phyloP scores from a whole-genome alignment of 2,797 vertebrate species.

The Gouania willdenowi region DNA sequence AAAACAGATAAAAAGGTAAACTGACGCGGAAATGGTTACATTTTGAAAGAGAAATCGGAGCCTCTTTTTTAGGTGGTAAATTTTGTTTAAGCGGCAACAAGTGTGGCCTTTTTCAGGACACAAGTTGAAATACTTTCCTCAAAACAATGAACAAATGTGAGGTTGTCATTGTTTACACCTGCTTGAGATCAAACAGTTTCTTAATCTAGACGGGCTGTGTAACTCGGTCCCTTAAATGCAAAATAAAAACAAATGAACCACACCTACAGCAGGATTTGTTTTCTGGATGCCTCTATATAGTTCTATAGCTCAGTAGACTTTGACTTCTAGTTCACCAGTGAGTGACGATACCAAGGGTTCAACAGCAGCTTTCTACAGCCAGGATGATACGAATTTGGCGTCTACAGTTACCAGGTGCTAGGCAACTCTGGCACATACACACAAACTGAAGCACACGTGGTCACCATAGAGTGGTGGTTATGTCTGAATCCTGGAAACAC shows the following conservation, averaged over 20 bases:
- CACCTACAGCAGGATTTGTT: conserved; percentile 1
- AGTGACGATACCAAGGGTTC: conserved; percentile 19
- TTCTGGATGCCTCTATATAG: not conserved
- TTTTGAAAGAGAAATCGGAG: too few relatives aligned
- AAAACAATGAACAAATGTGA: too few relatives aligned
- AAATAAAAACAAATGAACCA: conserved; percentile 13
- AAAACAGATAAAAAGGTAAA: too few relatives aligned
- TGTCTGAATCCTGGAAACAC: conserved; percentile 34
- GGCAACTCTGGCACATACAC: conserved; percentile 39
- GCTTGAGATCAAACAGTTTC: too few relatives aligned
- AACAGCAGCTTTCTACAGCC: conserved; percentile 29
- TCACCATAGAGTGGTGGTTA: conserved; percentile 21
- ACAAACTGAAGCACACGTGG: conserved; percentile 9
- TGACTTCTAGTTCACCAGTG: conserved; percentile 2
- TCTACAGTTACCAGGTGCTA: conserved; percentile 67
- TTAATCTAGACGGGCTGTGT: not conserved
- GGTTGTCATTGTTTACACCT: not conserved
- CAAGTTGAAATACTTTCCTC: too few relatives aligned
- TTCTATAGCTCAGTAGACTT: conserved; percentile 6
- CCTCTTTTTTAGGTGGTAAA: too few relatives aligned
- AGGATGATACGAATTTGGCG: conserved; percentile 57
- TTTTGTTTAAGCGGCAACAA: too few relatives aligned
- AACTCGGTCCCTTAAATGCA: not conserved
- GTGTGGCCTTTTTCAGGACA: too few relatives aligned
- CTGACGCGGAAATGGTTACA: too few relatives aligned